Percentiles rank a stretch among this genome's conserved stretches.
Evolutionary conservation across 2,888 invertebrate species (phyloP).

Genomic region (Malthinus flaveolus): DNA sequence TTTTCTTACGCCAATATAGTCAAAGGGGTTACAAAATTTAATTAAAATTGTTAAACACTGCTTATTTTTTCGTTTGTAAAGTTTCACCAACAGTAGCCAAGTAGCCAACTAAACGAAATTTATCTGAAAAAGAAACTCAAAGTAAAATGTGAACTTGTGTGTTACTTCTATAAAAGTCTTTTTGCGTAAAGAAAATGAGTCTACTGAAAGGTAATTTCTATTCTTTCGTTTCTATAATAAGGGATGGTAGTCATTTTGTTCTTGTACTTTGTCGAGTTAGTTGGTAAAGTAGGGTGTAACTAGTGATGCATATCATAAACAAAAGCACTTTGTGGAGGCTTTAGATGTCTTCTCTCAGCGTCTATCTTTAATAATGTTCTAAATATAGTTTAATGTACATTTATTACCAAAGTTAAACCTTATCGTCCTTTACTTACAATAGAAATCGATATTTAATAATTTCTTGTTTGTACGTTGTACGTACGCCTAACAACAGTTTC

Average conservation of each 20-base stretch:
- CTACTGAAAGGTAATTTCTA: background rate
- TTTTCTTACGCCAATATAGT: too few species aligned
- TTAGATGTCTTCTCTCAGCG: conserved; percentile 1
- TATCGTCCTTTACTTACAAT: background rate
- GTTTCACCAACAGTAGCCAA: too few species aligned
- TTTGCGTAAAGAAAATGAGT: too few species aligned
- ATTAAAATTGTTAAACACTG: too few species aligned
- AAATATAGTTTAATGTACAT: conserved; percentile 5
- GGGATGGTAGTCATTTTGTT: background rate
- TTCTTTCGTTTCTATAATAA: background rate
- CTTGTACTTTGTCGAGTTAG: background rate
- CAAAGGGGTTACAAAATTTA: too few species aligned
- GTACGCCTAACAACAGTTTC: too few species aligned
- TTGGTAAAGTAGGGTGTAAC: conserved; percentile 6
- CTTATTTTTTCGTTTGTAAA: too few species aligned
- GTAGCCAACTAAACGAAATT: too few species aligned
- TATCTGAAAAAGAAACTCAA: too few species aligned
- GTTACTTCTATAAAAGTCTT: too few species aligned
- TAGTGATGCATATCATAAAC: conserved; percentile 10
- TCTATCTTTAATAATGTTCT: conserved; percentile 1
- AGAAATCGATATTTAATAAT: conserved; percentile 4
- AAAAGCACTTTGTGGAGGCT: conserved; percentile 6
- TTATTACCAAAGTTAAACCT: background rate
- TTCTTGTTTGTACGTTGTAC: background rate
- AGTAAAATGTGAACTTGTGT: too few species aligned